Evolutionary conservation across 1,140 invertebrate genomes (phyloP).

Genomic region (Sinonovacula constricta): DNA sequence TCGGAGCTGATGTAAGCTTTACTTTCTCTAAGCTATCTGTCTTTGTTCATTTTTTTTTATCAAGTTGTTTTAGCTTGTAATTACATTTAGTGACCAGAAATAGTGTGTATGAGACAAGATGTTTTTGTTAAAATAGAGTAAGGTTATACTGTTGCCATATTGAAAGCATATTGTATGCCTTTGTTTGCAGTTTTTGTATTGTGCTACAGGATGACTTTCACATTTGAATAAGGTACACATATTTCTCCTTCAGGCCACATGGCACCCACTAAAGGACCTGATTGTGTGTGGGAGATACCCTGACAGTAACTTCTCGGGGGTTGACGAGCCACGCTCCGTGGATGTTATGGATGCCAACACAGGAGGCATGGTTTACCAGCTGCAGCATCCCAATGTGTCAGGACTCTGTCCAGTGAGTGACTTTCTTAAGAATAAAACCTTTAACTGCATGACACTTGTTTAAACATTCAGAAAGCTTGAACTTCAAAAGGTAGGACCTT

Average conservation of each 20-base stretch:
- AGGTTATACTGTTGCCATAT: no score
- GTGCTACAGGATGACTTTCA: no score
- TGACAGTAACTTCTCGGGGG: slow-evolving; percentile 64
- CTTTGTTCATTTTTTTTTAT: no score
- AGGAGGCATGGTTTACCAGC: slow-evolving; percentile 63
- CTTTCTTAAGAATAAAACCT: neutral
- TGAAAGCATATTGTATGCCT: no score
- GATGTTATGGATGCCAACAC: slow-evolving; percentile 74
- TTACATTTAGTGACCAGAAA: no score
- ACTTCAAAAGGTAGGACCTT: neutral
- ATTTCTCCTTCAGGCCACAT: slow-evolving; percentile 75
- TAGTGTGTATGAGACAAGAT: no score
- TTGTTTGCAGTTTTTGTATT: no score
- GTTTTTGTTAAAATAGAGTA: no score
- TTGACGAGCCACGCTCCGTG: slow-evolving; percentile 67
- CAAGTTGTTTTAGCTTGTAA: no score
- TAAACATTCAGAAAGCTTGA: neutral
- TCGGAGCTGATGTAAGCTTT: no score
- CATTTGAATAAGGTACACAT: no score
- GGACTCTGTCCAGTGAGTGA: slow-evolving; percentile 45
- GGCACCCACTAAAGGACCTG: slow-evolving; percentile 77
- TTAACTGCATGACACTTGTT: neutral
- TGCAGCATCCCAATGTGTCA: slow-evolving; percentile 16
- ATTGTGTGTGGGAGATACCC: slow-evolving; percentile 77
- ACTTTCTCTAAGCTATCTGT: no score